Base-by-base conservation (phyloP, 2,797 vertebrate species). In the Peromyscus aztecus region DNA sequence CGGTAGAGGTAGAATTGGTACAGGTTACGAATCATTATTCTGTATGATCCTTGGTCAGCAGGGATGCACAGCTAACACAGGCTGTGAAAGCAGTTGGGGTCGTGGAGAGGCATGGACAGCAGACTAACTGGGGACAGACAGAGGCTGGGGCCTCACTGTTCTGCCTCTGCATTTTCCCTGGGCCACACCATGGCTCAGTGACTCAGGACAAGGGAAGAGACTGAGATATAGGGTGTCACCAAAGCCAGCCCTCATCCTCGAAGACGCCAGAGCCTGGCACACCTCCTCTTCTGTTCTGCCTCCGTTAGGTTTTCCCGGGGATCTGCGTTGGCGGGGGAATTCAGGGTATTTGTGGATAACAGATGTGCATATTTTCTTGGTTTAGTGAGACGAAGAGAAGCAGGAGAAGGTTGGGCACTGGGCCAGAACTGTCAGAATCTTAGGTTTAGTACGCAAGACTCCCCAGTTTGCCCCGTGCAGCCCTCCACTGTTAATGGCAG, bases 291-390 rank as follows among this genome's bases (percentile, higher is more conserved):
- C 92, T 43, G 63, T 71, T 94, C 92, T 84, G 95, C 88, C 92
- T 82, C 77, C 71, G 49, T 90, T 95, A 97, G 96, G 96, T 97
- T 95, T 97, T 96, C 97, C 97, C 75, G 0, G 90, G 95, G 67
- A 96, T 97, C 86, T 97, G 96, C 17, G 76, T 97, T 83, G 96
- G 97, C 0, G 65, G 96, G 93, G 92, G 86, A 98, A 93, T 91
- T 97, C 95, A 95, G 94, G 93, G 80, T 96, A 97, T 97, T 96
- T 98, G 97, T 97, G 96, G 96, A 77, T 92, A 94, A 86, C 96
- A 97, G 96, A 97, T 96, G 95, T 95, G 95, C 95, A 91, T 97
- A 92, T 97, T 97, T 97, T 98, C 96, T 95, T 95, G 93, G 83
- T 97, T 83, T 96, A 95, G 89, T 95, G 95, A 97, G 91, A 96